Base-by-base conservation (phyloP, 2,888 invertebrate genomes). In the Aleiodes alternator region DNA sequence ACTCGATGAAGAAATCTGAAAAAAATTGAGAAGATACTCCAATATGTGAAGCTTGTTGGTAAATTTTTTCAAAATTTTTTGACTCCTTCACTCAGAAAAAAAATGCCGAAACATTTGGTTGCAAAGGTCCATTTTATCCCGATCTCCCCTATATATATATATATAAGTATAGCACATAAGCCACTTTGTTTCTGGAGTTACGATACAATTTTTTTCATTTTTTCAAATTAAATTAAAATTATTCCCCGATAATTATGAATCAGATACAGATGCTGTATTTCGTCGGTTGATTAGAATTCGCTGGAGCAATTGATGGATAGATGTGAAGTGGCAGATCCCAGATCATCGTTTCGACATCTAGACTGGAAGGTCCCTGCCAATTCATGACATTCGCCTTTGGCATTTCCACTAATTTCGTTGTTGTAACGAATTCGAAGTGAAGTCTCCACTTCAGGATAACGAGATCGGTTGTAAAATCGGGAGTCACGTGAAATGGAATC, bases 401-500 rank as follows among this genome's bases (percentile, higher is more conserved):
- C 34, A 93, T 92, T 77, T 92, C 90, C 69, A 94, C 90, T 72
- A 92, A 91, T 84, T 94, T 94, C 3, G 92, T 92, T 77, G 95
- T 95, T 0, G 96, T 97, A 0, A 97, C 98, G 91, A 99, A 99
- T 90, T 99, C 98, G 90, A 99, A 99, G 90, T 99, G 98, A 38
- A 99, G 91, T 66, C 96, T 93, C 99, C 99, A 99, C 86, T 94
- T 94, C 72, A 98, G 91, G 72, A 95, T 94, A 8, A 99, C 97
- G 94, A 97, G 92, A 87, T 97, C 95, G 11, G 98, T 97, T 69
- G 93, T 94, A 90, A 99, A 99, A n/a, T 97, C 96, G 4, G 99
- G 99, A 0, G 98, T 97, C 5, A 97, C 96, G 86, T 98, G 96
- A 73, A 98, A 91, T 1, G 99, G 99, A 88, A 99, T 96, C 0